A percentile compares a stretch with the other conserved stretches of the same genome.
Conservation (phyloP, 2,888 invertebrate genomes). For the Drosophila mercatorum region DNA sequence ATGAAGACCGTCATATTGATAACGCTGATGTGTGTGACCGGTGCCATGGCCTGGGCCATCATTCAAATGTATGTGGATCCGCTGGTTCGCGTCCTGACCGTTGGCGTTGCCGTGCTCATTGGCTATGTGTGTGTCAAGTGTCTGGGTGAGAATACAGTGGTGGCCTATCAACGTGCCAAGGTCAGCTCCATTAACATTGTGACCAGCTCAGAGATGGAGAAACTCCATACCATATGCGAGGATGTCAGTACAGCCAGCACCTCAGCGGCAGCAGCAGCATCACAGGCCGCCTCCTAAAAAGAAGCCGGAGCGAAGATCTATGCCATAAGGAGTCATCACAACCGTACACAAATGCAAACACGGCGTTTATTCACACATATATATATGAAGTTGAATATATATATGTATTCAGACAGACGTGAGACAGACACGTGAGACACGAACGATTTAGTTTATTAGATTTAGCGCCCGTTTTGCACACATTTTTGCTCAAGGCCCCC, state of each 20-base stretch:
- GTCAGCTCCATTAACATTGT: constrained; percentile 93
- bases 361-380: constrained; percentile 16
- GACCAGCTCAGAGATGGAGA: constrained; percentile 83
- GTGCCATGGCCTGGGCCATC: constrained; percentile 91
- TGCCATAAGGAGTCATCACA: constrained; percentile 39
- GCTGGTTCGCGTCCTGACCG: constrained; percentile 91
- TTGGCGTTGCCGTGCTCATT: constrained; percentile 92
- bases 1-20: constrained; percentile 92
- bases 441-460: constrained; percentile 42
- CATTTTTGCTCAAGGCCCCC: constrained; percentile 66
- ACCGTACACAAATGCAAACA: constrained; percentile 14
- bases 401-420: constrained; percentile 39
- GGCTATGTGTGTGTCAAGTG: constrained; percentile 95
- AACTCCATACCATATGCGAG: constrained; percentile 84
- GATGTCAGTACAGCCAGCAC: constrained; percentile 76
- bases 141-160: constrained; percentile 93
- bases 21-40: constrained; percentile 91
- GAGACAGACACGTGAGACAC: constrained; percentile 5
- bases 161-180: constrained; percentile 96
- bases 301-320: constrained; percentile 1
- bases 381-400: background rate
- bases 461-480: constrained; percentile 59
- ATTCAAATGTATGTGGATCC: constrained; percentile 92
- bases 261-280: constrained; percentile 46
- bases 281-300: constrained; percentile 53